These are phyloP conservation scores for Acleris sparsana DNA, from an alignment of 2,888 invertebrate species.

Conservation along the genomic window DNA sequence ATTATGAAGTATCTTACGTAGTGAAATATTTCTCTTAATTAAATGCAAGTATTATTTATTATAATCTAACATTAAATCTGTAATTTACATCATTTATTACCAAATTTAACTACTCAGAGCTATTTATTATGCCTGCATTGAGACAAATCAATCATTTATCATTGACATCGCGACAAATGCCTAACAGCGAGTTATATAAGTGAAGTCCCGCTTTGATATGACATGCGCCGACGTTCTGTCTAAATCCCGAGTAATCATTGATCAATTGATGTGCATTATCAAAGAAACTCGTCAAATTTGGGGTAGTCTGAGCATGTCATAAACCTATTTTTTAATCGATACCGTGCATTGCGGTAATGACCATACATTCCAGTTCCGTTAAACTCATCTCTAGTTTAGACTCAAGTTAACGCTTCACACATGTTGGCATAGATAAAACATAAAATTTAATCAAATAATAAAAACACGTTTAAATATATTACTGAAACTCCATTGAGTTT, in stretches of 20 bases:
- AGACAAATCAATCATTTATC: slow-evolving; percentile 15
- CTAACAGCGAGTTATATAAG: slow-evolving; percentile 18
- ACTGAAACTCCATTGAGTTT: too few relatives aligned
- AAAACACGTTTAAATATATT: background rate
- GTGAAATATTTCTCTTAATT: slow-evolving; percentile 68
- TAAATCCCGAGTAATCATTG: background rate
- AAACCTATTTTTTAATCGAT: slow-evolving; percentile 24
- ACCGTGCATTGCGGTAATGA: slow-evolving; percentile 30
- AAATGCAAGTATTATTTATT: slow-evolving; percentile 73
- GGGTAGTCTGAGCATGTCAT: slow-evolving; percentile 13
- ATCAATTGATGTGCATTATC: background rate
- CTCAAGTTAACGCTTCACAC: background rate
- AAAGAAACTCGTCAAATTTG: background rate
- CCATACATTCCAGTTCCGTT: slow-evolving; percentile 30
- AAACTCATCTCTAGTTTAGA: background rate
- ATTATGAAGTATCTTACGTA: slow-evolving; percentile 60
- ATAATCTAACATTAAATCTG: slow-evolving; percentile 66
- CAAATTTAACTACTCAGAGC: slow-evolving; percentile 39
- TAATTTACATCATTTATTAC: slow-evolving; percentile 60
- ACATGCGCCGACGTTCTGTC: slow-evolving; percentile 16
- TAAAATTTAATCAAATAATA: background rate
- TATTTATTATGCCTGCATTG: slow-evolving; percentile 27
- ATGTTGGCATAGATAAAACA: background rate
- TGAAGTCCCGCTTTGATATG: slow-evolving; percentile 20
- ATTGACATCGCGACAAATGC: slow-evolving; percentile 4